Evolutionary conservation across 2,888 invertebrate species (phyloP).

Genomic region (Seladonia tumulorum): DNA sequence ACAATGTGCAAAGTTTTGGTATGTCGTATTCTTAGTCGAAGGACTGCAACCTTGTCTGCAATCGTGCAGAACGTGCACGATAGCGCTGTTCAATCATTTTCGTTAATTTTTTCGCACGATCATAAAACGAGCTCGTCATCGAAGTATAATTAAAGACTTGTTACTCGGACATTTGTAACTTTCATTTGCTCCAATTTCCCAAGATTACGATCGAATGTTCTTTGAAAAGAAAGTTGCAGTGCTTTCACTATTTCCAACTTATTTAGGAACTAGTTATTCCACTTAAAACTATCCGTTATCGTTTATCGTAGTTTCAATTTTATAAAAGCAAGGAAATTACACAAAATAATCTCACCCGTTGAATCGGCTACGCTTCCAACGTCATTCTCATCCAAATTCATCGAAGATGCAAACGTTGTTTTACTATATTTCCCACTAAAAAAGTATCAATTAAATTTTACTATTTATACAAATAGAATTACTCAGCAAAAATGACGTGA

Average conservation of each 20-base stretch:
- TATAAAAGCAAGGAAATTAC: background rate
- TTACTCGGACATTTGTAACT: slow-evolving; percentile 61
- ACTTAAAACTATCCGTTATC: slow-evolving; percentile 1
- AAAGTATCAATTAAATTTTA: background rate
- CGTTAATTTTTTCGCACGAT: background rate
- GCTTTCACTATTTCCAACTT: slow-evolving; percentile 70
- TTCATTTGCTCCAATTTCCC: slow-evolving; percentile 71
- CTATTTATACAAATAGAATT: background rate
- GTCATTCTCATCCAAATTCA: slow-evolving; percentile 39
- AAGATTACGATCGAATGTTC: slow-evolving; percentile 50
- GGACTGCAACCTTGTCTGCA: no score
- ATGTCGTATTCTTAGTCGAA: background rate
- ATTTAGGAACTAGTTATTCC: slow-evolving; percentile 2
- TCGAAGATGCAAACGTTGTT: slow-evolving; percentile 65
- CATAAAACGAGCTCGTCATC: background rate
- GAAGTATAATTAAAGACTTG: slow-evolving; percentile 2
- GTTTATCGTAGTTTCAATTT: background rate
- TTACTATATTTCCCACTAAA: slow-evolving; percentile 73
- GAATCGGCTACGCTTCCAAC: slow-evolving; percentile 62
- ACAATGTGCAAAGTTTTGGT: no score
- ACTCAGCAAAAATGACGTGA: background rate
- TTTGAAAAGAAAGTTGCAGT: slow-evolving; percentile 69
- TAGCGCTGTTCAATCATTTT: background rate
- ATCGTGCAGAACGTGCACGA: background rate
- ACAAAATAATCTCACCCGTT: slow-evolving; percentile 58